Conservation (phyloP, 2,113 vertebrate species). For the Bettongia penicillata region DNA sequence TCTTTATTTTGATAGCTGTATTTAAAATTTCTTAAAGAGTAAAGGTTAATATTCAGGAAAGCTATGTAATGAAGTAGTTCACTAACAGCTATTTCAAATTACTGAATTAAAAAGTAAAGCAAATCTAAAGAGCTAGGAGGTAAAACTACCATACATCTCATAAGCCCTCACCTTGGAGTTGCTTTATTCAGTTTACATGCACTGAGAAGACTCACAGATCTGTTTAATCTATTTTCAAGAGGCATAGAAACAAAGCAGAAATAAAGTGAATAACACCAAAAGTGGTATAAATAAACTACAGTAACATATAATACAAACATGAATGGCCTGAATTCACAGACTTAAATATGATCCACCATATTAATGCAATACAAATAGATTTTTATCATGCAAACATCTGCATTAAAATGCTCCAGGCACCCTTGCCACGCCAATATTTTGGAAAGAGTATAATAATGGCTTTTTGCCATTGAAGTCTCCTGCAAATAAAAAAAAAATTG, state of each 20-base stretch:
- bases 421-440: neutral
- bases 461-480: slow-evolving; percentile 42
- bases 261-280: slow-evolving; percentile 65
- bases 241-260: slow-evolving; percentile 80
- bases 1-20: neutral
- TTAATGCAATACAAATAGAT: neutral
- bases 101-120: slow-evolving; percentile 13
- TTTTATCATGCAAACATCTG: slow-evolving; percentile 4
- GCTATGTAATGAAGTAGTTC: neutral
- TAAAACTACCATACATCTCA: slow-evolving; percentile 52
- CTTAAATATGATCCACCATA: neutral
- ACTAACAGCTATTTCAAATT: neutral
- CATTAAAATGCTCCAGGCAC: slow-evolving; percentile 40
- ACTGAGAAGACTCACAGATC: slow-evolving; percentile 85
- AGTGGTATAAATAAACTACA: slow-evolving; percentile 64
- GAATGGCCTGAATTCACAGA: neutral
- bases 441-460: slow-evolving; percentile 29
- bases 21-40: neutral
- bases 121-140: slow-evolving; percentile 26
- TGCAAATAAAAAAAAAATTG: slow-evolving; percentile 66
- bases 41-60: slow-evolving; percentile 14
- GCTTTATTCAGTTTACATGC: slow-evolving; percentile 84
- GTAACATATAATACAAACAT: slow-evolving; percentile 55
- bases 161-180: slow-evolving; percentile 85
- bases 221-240: slow-evolving; percentile 79